phyloP scores from a whole-genome alignment of 2,113 vertebrate species.

The Ctenomys sociabilis region DNA sequence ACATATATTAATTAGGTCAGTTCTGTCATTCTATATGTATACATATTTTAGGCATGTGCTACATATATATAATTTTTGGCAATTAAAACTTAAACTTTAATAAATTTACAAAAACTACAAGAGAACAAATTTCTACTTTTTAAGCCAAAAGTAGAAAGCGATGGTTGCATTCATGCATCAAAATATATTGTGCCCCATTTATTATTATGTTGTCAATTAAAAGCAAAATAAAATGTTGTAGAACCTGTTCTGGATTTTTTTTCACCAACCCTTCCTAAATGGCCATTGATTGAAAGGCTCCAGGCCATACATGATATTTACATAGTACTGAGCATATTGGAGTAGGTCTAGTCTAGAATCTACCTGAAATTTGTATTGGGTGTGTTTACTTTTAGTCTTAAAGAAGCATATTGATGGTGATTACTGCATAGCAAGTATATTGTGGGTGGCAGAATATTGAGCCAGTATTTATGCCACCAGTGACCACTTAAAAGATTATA shows the following conservation, averaged over 20 bases:
- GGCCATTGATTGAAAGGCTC: constrained; percentile 16
- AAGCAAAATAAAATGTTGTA: constrained; percentile 30
- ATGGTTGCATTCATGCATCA: background rate
- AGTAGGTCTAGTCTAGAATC: constrained; percentile 27
- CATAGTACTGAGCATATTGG: constrained; percentile 4
- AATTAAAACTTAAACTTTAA: background rate
- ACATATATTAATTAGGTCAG: background rate
- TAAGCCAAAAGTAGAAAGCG: background rate
- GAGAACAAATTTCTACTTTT: background rate
- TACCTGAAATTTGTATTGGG: constrained; percentile 49
- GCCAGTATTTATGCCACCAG: background rate
- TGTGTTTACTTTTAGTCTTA: background rate
- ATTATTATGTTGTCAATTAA: background rate
- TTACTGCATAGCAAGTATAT: constrained; percentile 15
- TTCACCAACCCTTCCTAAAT: constrained; percentile 32
- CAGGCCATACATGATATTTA: constrained; percentile 13
- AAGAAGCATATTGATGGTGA: background rate
- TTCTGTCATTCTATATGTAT: background rate
- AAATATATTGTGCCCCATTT: background rate
- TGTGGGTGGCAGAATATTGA: background rate
- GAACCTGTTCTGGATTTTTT: constrained; percentile 38
- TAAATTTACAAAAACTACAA: background rate
- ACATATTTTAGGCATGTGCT: background rate
- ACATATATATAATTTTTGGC: background rate
- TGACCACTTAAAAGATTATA: constrained; percentile 11